phyloP scores from a whole-genome alignment of 64 coral and sea anemone species.

The Catalaphyllia jardinei region DNA sequence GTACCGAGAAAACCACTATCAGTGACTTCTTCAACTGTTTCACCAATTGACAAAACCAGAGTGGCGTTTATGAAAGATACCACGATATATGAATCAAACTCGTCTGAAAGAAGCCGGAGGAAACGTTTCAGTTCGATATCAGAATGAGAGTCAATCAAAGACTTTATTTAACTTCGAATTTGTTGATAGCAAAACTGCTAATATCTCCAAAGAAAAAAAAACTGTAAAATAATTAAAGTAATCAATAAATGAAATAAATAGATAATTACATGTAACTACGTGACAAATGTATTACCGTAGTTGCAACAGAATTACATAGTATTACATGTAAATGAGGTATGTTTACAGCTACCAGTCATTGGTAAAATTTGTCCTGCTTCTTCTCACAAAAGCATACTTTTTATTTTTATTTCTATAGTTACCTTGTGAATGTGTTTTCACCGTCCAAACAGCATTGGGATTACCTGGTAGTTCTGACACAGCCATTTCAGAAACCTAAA shows the following conservation, averaged over 20 bases:
- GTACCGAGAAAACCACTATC: slow-evolving; percentile 99
- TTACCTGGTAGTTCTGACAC: slow-evolving; percentile 97
- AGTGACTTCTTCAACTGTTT: slow-evolving; percentile 98
- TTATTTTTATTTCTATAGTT: too few species aligned
- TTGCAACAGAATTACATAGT: too few species aligned
- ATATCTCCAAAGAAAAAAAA: too few species aligned
- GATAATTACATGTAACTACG: too few species aligned
- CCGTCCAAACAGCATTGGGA: slow-evolving; percentile 98
- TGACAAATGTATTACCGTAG: too few species aligned
- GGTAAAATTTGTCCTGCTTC: neutral
- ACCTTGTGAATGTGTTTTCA: slow-evolving; percentile 67
- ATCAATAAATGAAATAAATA: too few species aligned
- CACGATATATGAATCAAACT: slow-evolving; percentile 93
- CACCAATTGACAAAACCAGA: slow-evolving; percentile 95
- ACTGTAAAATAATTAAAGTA: too few species aligned
- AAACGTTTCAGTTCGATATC: neutral
- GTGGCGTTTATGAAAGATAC: slow-evolving; percentile 99
- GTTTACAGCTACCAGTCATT: too few species aligned
- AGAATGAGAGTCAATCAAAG: too few species aligned
- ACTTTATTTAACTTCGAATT: too few species aligned
- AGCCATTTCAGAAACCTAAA: slow-evolving; percentile 98
- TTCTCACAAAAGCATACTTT: neutral
- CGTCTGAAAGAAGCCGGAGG: slow-evolving; percentile 58
- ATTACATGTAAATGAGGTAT: too few species aligned
- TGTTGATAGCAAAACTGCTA: too few species aligned